These are phyloP conservation scores for Bhutanitis thaidina DNA, from an alignment of 2,888 invertebrate species.

Conservation along the genomic window DNA sequence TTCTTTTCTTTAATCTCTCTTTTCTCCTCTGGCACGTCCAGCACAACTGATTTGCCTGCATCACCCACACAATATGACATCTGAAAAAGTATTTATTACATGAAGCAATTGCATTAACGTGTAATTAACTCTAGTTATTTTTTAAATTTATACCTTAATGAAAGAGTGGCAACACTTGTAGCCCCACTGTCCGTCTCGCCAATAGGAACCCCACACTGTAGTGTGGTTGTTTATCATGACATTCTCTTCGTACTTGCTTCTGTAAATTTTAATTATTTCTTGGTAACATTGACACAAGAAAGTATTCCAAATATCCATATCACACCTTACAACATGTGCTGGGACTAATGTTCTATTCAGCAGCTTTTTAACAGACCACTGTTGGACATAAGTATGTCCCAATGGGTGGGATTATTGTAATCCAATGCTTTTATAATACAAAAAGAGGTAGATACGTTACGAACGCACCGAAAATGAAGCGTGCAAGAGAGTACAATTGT, in stretches of 20 bases:
- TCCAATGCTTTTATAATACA: too few species aligned
- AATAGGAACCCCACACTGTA: constrained; percentile 97
- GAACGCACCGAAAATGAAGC: too few species aligned
- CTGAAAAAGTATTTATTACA: constrained; percentile 43
- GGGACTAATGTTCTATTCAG: too few species aligned
- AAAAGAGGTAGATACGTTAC: too few species aligned
- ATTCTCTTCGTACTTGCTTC: constrained; percentile 97
- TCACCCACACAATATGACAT: constrained; percentile 94
- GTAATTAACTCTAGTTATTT: too few species aligned
- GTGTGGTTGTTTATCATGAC: constrained; percentile 95
- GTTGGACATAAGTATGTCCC: too few species aligned
- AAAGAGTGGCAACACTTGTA: constrained; percentile 97
- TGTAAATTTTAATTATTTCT: constrained; percentile 29
- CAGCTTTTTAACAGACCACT: too few species aligned
- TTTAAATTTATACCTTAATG: constrained; percentile 80
- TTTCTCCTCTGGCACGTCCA: constrained; percentile 46
- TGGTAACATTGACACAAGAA: not conserved
- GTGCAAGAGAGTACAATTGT: too few species aligned
- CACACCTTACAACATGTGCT: too few species aligned
- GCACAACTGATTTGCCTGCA: constrained; percentile 66
- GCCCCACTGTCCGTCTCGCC: constrained; percentile 96
- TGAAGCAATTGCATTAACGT: too few species aligned
- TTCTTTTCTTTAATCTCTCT: constrained; percentile 33
- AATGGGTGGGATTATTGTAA: too few species aligned
- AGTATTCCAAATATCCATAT: not conserved